Evolutionary conservation across 2,888 invertebrate species (phyloP), one percentile per base, ranked within the genome.

Genomic region (Megamerina dolium): DNA sequence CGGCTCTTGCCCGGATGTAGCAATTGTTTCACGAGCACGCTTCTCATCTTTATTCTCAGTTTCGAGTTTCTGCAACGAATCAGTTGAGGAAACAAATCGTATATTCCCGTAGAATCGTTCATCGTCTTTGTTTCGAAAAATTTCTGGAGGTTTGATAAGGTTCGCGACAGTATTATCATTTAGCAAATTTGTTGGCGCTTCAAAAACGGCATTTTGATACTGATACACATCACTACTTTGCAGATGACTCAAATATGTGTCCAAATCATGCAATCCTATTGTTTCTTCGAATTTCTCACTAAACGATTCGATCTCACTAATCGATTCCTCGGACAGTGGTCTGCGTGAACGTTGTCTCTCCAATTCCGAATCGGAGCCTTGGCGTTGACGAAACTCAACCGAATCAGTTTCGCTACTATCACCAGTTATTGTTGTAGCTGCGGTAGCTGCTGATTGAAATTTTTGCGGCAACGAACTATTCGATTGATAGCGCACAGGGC

Each of bases 261-360:
- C 83, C 37, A 85, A 71, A 59, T 83, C 81, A n/a, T 79, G 74
- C 50, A 77, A 78, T 18, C 74, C 71, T 3, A 72, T 58, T 5
- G 70, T 66, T 29, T 79, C 78, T 53, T 76, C 76, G 39, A 76
- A 75, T 54, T 75, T 73, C 44, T 75, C 75, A 53, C 74, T 74
- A 16, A 80, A 68, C 10, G 79, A 77, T 45, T 80, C 80, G 32
- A 84, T 73, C 61, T 85, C 82, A 60, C 82, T 83, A 5, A 70
- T 68, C 31, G 83, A 84, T 55, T 87, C 83, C 60, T 85, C 84
- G 16, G 86, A 85, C 4, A 87, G 75, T 0, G 87, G 86, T 52
- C 85, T 73, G 37, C 87, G 74, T 57, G 84, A 87, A 31, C 83
- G 66, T 54, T 80, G 77, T 19, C 77, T 74, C 56, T 81, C 80